Base-by-base conservation (phyloP, 2,113 vertebrate genomes). In the Hiodon alosoides region DNA sequence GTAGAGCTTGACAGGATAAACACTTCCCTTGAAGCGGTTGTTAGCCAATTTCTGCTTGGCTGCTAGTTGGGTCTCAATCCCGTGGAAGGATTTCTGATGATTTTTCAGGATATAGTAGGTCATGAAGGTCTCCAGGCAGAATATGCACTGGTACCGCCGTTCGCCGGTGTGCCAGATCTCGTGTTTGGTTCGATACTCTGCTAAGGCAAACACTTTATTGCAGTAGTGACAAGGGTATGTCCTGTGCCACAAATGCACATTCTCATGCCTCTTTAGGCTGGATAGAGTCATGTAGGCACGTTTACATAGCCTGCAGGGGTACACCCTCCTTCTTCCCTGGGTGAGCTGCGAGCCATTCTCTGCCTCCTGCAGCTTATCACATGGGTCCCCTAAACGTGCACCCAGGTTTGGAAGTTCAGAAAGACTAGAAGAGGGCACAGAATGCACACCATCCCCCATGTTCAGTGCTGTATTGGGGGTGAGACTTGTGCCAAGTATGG, bases 91-190 rank as follows among this genome's bases (percentile, higher is more conserved):
- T 83, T 98, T 98, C 85, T 99, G 97, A 76, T 99, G 97, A 81
- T 98, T 99, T 87, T 98, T 98, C 53, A 99, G 90, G 77, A 98
- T 97, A 72, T 99, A 98, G 73, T 98, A 99, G 52, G 97, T 99
- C 95, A 98, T 95, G 82, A 99, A 98, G 6, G 97, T 97, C 86
- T 99, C 96, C 46, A 98, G 88, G 79, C 97, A 99, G 86, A 99
- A 99, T 78, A 98, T 98, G 83, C 97, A 99, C 86, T 99, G 97
- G 78, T 99, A 99, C 0, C 97, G 92, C 4, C 97, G 91, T 77
- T 99, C 97, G 5, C 96, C 97, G 0, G 97, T 98, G 83, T 99
- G 97, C 97, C 97, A 99, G 77, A 98, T 94, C 84, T 99, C 97
- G 3, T 99, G 97, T 10, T 98, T 95, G 50, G 96, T 99, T 51